phyloP scores from a whole-genome alignment of 2,113 vertebrate species.

The Cariama cristata region DNA sequence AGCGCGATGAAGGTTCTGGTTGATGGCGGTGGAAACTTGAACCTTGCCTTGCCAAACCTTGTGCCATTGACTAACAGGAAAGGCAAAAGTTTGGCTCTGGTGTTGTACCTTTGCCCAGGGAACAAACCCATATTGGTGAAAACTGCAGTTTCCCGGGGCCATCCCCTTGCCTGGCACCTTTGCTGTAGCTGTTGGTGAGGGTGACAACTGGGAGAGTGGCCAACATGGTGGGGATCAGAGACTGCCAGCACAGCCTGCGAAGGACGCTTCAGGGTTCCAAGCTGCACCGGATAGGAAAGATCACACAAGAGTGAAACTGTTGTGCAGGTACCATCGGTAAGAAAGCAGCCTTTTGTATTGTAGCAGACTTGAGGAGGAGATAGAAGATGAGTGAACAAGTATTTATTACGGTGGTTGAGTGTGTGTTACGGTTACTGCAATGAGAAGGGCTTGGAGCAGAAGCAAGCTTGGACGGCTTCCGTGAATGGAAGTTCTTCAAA shows the following conservation, averaged over 20 bases:
- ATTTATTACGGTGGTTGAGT: not conserved
- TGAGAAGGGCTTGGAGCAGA: not conserved
- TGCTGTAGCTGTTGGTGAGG: not conserved
- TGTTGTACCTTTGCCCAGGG: not conserved
- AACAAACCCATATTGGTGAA: rapidly evolving
- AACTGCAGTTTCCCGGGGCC: not conserved
- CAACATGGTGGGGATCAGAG: rapidly evolving
- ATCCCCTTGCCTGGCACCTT: not conserved
- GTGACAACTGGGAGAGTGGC: not conserved
- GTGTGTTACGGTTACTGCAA: rapidly evolving
- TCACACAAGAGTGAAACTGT: not conserved
- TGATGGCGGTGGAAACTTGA: not conserved
- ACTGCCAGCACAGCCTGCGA: not conserved
- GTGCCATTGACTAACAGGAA: not conserved
- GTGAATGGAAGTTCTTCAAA: not conserved
- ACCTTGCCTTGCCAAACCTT: not conserved
- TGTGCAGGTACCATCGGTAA: not conserved
- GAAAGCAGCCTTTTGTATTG: not conserved
- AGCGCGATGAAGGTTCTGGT: not conserved
- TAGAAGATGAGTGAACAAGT: not conserved
- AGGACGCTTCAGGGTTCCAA: not conserved
- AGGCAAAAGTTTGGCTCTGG: not conserved
- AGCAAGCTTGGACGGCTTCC: not conserved
- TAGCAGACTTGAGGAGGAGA: not conserved
- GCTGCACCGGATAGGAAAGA: not conserved